phyloP scores from a whole-genome alignment of 1,140 invertebrate genomes.

The Bombus waltoni region DNA sequence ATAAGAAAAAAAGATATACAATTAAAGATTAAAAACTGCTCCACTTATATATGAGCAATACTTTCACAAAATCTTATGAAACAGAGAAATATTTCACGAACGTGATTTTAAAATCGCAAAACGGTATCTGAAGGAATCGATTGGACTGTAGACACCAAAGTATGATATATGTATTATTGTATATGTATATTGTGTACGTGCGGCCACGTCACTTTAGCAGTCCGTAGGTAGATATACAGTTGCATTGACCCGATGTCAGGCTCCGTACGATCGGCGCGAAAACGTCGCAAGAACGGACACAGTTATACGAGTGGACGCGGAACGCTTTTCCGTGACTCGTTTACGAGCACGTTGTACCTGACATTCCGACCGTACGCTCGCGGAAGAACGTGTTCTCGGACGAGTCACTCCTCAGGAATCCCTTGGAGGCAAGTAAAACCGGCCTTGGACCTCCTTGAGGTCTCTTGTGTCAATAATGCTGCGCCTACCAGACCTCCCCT shows the following conservation, averaged over 20 bases:
- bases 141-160: not conserved
- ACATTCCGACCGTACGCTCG: constrained; percentile 43
- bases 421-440: constrained; percentile 51
- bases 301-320: constrained; percentile 32
- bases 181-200: not conserved
- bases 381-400: constrained; percentile 53
- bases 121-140: not conserved
- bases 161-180: too few species aligned
- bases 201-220: not conserved
- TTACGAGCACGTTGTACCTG: constrained; percentile 52
- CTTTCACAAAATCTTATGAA: too few species aligned
- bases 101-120: too few species aligned
- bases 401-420: constrained; percentile 56
- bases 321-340: constrained; percentile 51
- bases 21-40: too few species aligned
- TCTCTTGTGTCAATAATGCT: constrained; percentile 54
- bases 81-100: too few species aligned
- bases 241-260: constrained; percentile 33
- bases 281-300: constrained; percentile 46
- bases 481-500: constrained; percentile 27
- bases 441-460: constrained; percentile 57
- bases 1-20: too few species aligned
- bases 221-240: constrained; percentile 46
- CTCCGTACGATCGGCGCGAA: constrained; percentile 31
- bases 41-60: too few species aligned